Evolutionary conservation across 2,888 invertebrate species (phyloP).

Genomic region (Lucinisca nassula): DNA sequence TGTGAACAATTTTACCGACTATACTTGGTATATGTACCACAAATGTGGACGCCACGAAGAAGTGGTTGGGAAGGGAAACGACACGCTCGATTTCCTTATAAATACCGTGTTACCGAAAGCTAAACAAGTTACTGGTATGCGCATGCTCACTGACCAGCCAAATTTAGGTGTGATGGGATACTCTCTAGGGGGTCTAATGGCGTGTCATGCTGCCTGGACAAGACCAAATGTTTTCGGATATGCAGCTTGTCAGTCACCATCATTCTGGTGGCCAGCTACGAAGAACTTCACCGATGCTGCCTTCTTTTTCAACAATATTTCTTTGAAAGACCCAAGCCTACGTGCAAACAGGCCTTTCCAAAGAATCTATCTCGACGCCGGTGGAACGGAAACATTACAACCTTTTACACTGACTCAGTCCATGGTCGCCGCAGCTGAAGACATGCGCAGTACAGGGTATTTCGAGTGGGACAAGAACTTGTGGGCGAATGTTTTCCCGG

Average conservation of each 20-base stretch:
- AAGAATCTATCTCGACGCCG: conserved; percentile 45
- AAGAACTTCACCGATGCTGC: background rate
- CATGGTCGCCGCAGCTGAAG: background rate
- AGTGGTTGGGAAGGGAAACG: conserved; percentile 30
- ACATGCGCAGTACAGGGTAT: background rate
- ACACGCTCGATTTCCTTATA: conserved; percentile 38
- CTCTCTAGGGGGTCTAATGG: conserved; percentile 46
- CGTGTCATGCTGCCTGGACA: conserved; percentile 56
- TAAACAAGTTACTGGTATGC: background rate
- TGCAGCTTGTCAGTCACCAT: conserved; percentile 49
- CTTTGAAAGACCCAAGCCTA: conserved; percentile 9
- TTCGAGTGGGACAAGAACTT: conserved; percentile 33
- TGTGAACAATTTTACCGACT: background rate
- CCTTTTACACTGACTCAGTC: conserved; percentile 33
- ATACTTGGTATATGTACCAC: background rate
- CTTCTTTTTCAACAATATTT: conserved; percentile 40
- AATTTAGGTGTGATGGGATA: conserved; percentile 46
- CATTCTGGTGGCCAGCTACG: conserved; percentile 43
- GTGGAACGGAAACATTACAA: conserved; percentile 18
- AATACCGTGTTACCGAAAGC: conserved; percentile 25
- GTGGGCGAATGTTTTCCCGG: conserved; percentile 34
- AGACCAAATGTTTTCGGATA: conserved; percentile 31
- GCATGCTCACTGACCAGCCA: conserved; percentile 1
- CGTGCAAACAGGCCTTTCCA: background rate
- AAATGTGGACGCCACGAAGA: conserved; percentile 34